Evolutionary conservation across 2,888 invertebrate genomes (phyloP).

Genomic region (Drosophila meridionalis): DNA sequence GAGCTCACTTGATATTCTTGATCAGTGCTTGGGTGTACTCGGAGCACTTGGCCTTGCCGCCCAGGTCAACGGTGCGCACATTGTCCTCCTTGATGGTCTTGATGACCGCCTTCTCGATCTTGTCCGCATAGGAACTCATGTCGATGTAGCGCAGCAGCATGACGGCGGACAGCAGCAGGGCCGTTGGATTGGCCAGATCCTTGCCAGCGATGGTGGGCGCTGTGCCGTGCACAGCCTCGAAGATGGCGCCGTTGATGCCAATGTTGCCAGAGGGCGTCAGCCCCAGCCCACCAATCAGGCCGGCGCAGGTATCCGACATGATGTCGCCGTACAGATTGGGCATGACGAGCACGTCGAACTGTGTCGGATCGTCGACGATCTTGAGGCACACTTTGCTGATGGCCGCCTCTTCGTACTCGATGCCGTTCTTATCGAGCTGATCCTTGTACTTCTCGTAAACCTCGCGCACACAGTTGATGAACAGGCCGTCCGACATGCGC

Average conservation of each 20-base stretch:
- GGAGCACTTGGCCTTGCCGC: constrained; percentile 97
- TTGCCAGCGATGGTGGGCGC: constrained; percentile 98
- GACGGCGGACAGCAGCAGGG: constrained; percentile 96
- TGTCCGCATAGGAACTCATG: constrained; percentile 90
- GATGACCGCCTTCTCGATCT: constrained; percentile 93
- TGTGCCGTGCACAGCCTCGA: constrained; percentile 99
- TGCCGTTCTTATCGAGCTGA: constrained; percentile 87
- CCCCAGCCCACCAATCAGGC: constrained; percentile 98
- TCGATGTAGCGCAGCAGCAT: constrained; percentile 99
- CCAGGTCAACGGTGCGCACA: constrained; percentile 95
- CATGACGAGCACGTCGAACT: constrained; percentile 98
- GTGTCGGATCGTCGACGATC: constrained; percentile 97
- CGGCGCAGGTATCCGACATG: constrained; percentile 99
- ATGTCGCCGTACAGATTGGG: constrained; percentile 99
- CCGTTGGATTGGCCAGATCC: constrained; percentile 99
- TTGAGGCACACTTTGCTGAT: constrained; percentile 99
- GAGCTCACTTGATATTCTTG: constrained; percentile 47
- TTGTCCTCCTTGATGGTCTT: constrained; percentile 93
- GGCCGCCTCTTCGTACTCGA: constrained; percentile 98
- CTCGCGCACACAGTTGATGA: constrained; percentile 97
- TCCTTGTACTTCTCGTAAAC: constrained; percentile 91
- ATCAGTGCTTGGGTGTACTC: constrained; percentile 92
- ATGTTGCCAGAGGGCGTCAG: constrained; percentile 99
- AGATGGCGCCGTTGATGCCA: constrained; percentile 97
- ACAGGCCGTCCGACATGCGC: constrained; percentile 99